These are phyloP conservation scores for Helarctos malayanus DNA, from an alignment of 2,797 vertebrate species.

Conservation along the genomic window DNA sequence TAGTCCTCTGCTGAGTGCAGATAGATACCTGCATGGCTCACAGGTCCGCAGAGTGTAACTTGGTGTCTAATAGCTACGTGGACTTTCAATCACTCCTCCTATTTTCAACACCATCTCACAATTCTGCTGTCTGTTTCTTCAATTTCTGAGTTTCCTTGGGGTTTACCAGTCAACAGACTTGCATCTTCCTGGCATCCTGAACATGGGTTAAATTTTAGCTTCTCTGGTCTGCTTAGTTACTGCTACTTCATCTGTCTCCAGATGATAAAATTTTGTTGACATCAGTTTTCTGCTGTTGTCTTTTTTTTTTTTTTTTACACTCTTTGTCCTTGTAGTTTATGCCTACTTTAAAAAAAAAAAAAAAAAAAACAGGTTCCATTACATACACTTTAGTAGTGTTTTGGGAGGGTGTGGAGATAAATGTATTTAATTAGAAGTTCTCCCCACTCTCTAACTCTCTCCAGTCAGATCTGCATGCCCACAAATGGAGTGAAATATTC, in stretches of 20 bases:
- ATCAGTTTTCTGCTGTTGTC: background rate
- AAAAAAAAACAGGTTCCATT: background rate
- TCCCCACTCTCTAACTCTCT: conserved; percentile 53
- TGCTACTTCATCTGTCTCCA: background rate
- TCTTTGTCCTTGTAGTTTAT: conserved; percentile 59
- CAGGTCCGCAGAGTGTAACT: background rate
- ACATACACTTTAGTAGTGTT: conserved; percentile 57
- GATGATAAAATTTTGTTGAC: conserved; percentile 43
- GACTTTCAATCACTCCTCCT: background rate
- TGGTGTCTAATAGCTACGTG: background rate
- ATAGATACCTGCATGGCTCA: background rate
- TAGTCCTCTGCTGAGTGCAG: background rate
- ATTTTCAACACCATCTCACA: background rate
- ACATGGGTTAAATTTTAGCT: background rate
- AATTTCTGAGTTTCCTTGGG: background rate
- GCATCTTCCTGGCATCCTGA: background rate
- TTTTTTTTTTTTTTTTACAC: background rate
- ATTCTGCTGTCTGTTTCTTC: background rate
- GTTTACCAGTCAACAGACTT: background rate
- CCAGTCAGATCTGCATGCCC: background rate
- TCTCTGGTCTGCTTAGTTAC: background rate
- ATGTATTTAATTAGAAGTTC: conserved; percentile 13
- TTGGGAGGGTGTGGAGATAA: conserved; percentile 5
- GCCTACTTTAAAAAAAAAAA: background rate
- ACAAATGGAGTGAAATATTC: background rate